Percentiles rank a stretch among this genome's conserved stretches.
These are phyloP conservation scores for Drosophila mettleri DNA, from an alignment of 2,888 invertebrate genomes.

Conservation along the genomic window DNA sequence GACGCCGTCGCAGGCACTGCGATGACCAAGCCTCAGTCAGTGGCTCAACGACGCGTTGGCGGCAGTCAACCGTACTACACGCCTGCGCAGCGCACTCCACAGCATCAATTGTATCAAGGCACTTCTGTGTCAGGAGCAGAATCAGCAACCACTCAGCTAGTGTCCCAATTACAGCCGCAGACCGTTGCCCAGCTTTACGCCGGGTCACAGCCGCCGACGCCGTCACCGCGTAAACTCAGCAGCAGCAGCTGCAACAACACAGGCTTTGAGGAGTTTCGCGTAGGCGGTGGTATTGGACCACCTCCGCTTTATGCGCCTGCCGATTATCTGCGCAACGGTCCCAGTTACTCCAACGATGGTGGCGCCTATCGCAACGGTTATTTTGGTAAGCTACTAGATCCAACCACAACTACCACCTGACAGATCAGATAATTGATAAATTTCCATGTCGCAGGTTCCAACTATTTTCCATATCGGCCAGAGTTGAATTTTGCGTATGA, in stretches of 20 bases:
- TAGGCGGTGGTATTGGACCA: conserved; percentile 75
- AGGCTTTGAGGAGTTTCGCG: conserved; percentile 76
- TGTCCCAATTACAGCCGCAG: no score
- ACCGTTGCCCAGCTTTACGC: conserved; percentile 86
- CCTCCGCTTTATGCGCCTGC: conserved; percentile 79
- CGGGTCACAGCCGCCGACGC: conserved; percentile 87
- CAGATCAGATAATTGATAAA: background rate
- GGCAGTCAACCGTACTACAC: conserved; percentile 73
- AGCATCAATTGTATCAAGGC: conserved; percentile 52
- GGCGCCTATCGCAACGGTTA: conserved; percentile 82
- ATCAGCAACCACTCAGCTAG: conserved; percentile 24
- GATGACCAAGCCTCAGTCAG: conserved; percentile 48
- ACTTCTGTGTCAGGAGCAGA: conserved; percentile 82
- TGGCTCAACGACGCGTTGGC: conserved; percentile 64
- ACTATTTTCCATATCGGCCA: conserved; percentile 84
- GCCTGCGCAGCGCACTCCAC: conserved; percentile 70
- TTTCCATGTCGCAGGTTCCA: conserved; percentile 73
- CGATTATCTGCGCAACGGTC: conserved; percentile 81
- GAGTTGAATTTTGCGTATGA: conserved; percentile 83
- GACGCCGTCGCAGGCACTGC: conserved; percentile 13
- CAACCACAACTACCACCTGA: no score
- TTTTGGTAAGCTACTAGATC: conserved; percentile 76
- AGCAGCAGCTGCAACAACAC: conserved; percentile 87
- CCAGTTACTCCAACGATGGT: conserved; percentile 82
- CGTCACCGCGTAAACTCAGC: conserved; percentile 90